Evolutionary conservation across 2,797 vertebrate species (phyloP).

Genomic region (Ibycter americanus): DNA sequence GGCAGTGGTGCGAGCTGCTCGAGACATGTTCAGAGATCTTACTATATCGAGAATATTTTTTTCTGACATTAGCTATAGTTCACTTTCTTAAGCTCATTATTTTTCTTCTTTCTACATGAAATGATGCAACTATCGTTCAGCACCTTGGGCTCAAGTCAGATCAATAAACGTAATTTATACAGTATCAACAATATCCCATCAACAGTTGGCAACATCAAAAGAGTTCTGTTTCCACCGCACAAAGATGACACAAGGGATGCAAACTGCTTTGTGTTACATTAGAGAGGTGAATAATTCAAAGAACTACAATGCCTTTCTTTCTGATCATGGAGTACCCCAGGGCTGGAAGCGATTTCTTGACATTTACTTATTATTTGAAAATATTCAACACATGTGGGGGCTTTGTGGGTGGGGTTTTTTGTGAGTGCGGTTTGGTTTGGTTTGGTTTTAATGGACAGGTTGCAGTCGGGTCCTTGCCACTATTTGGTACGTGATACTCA

Average conservation of each 20-base stretch:
- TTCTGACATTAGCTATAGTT: not conserved
- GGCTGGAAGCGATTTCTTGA: slow-evolving; percentile 1
- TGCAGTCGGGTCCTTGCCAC: not conserved
- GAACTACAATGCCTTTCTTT: not conserved
- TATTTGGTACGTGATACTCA: not conserved
- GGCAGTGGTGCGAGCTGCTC: not conserved
- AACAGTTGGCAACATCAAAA: slow-evolving; percentile 51
- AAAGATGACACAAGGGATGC: slow-evolving; percentile 34
- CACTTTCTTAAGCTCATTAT: slow-evolving; percentile 17
- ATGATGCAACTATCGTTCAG: not conserved
- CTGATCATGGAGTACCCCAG: slow-evolving; percentile 1
- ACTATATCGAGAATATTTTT: not conserved
- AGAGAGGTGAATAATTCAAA: slow-evolving; percentile 57
- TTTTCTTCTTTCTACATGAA: slow-evolving; percentile 1
- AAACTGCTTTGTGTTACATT: slow-evolving; percentile 26
- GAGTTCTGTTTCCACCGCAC: slow-evolving; percentile 23
- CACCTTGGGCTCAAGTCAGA: not conserved
- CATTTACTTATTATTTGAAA: slow-evolving; percentile 19
- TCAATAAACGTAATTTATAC: slow-evolving; percentile 44
- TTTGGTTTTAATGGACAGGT: not conserved
- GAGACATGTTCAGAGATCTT: not conserved
- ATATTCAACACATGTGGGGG: not conserved
- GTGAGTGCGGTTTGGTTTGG: not conserved
- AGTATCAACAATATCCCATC: slow-evolving; percentile 17
- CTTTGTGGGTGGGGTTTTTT: not conserved